Evolutionary conservation across 2,113 vertebrate genomes (phyloP).

Genomic region (Phalacrocorax carbo): DNA sequence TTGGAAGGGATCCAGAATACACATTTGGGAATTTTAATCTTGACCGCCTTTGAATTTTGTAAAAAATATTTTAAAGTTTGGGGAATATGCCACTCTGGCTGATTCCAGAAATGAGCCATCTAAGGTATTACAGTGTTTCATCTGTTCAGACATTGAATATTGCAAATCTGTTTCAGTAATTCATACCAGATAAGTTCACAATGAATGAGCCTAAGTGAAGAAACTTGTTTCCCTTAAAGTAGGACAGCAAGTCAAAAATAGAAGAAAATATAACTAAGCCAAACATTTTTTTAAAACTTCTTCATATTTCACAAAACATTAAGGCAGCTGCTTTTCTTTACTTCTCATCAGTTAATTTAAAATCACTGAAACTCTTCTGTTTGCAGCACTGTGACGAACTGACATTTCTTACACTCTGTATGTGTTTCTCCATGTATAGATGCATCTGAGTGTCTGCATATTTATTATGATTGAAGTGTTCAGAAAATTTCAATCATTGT

Average conservation of each 20-base stretch:
- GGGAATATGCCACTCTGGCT: conserved; percentile 73
- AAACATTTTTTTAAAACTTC: not conserved
- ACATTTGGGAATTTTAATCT: conserved; percentile 84
- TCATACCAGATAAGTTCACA: conserved; percentile 77
- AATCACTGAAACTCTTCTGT: not conserved
- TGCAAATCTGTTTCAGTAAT: conserved; percentile 81
- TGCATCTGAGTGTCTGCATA: not conserved
- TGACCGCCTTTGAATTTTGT: conserved; percentile 77
- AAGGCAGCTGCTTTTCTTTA: conserved; percentile 1
- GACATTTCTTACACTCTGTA: not conserved
- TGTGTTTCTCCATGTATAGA: not conserved
- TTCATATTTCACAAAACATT: not conserved
- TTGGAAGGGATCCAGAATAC: conserved; percentile 76
- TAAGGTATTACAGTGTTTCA: conserved; percentile 82
- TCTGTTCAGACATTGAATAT: conserved; percentile 85
- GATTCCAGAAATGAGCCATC: conserved; percentile 82
- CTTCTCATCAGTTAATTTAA: not conserved
- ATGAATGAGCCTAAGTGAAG: conserved; percentile 42
- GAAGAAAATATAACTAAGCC: not conserved
- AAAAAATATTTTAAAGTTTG: conserved; percentile 70
- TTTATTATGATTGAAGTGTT: not conserved
- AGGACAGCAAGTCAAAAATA: conserved; percentile 7
- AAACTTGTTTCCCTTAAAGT: conserved; percentile 19
- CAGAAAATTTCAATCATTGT: not conserved
- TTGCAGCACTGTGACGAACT: not conserved